Conservation (phyloP, 2,888 invertebrate genomes). For the Empis livida region DNA sequence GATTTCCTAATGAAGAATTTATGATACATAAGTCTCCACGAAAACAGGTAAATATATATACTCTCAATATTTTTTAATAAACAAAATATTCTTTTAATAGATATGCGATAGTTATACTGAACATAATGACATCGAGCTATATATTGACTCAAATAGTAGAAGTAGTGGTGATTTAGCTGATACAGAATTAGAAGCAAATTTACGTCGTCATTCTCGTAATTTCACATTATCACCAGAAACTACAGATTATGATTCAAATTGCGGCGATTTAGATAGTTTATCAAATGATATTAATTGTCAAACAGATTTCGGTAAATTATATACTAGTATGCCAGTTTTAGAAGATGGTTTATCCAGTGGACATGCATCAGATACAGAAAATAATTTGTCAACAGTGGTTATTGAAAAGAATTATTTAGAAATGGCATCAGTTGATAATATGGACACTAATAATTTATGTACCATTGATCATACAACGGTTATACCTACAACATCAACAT, state of each 20-base stretch:
- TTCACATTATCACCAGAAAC: constrained; percentile 87
- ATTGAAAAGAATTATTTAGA: constrained; percentile 20
- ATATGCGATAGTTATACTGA: constrained; percentile 26
- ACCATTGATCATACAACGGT: constrained; percentile 13
- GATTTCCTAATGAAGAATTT: constrained; percentile 33
- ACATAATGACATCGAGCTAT: constrained; percentile 34
- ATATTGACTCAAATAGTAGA: constrained; percentile 34
- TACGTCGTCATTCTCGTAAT: constrained; percentile 53
- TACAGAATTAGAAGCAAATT: constrained; percentile 29
- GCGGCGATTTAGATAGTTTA: constrained; percentile 68
- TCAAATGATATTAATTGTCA: constrained; percentile 35
- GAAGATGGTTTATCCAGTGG: constrained; percentile 92
- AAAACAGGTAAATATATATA: constrained; percentile 20
- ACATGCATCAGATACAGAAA: constrained; percentile 85
- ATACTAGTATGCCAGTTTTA: constrained; percentile 76
- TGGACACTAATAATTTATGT: constrained; percentile 4
- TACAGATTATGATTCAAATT: constrained; percentile 84
- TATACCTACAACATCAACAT: constrained; percentile 2
- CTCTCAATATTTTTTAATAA: not conserved
- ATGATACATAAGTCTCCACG: constrained; percentile 30
- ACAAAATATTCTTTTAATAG: constrained; percentile 7
- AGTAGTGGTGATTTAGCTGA: constrained; percentile 33
- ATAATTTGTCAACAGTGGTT: constrained; percentile 40
- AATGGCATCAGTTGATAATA: constrained; percentile 11
- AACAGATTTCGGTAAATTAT: constrained; percentile 49